Evolutionary conservation across 2,888 invertebrate genomes (phyloP).

Genomic region (Leptinotarsa peninsularis): DNA sequence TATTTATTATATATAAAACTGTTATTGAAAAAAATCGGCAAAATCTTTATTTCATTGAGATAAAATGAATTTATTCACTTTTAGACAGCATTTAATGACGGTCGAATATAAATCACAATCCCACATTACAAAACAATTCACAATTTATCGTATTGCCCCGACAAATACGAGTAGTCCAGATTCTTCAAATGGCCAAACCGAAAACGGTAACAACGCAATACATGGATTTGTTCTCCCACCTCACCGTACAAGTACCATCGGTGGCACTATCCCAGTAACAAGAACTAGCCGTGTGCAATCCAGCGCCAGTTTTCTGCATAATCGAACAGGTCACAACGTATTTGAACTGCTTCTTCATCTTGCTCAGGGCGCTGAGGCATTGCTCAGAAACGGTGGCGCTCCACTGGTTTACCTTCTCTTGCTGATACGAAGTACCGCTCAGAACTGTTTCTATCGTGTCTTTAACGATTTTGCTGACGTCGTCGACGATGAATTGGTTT

Average conservation of each 20-base stretch:
- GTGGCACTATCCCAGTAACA: slow-evolving; percentile 87
- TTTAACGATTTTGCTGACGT: slow-evolving; percentile 80
- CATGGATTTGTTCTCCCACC: slow-evolving; percentile 90
- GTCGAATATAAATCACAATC: not conserved
- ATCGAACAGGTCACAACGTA: slow-evolving; percentile 86
- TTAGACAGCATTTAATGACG: slow-evolving; percentile 11
- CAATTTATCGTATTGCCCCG: too few relatives aligned
- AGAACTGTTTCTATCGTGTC: slow-evolving; percentile 81
- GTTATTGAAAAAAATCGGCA: too few relatives aligned
- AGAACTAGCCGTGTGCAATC: slow-evolving; percentile 84
- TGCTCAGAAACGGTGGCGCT: slow-evolving; percentile 82
- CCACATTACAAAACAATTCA: not conserved
- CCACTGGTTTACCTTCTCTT: slow-evolving; percentile 76
- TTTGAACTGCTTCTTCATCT: slow-evolving; percentile 84
- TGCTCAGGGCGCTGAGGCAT: slow-evolving; percentile 77
- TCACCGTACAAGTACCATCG: slow-evolving; percentile 84
- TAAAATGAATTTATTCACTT: not conserved
- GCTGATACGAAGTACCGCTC: slow-evolving; percentile 75
- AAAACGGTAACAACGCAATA: slow-evolving; percentile 87
- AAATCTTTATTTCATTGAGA: not conserved
- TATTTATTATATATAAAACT: too few relatives aligned
- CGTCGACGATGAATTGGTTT: slow-evolving; percentile 75
- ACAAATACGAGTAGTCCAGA: not conserved
- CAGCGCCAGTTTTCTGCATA: slow-evolving; percentile 87
- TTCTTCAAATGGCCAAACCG: slow-evolving; percentile 72